Percentiles rank a stretch among this genome's conserved stretches.
phyloP scores from a whole-genome alignment of 2,888 invertebrate genomes.

The Oasisia sp. region DNA sequence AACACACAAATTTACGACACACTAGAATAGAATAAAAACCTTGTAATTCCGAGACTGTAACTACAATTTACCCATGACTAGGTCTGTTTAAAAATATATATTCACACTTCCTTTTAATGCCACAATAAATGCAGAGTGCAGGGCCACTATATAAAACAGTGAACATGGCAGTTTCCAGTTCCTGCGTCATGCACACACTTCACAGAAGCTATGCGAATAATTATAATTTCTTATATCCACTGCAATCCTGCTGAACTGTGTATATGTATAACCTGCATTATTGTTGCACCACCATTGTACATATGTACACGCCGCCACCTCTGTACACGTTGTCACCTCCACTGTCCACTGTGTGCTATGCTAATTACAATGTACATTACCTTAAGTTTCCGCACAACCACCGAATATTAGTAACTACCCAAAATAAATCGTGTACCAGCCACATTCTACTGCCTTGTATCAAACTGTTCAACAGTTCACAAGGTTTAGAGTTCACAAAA shows the following conservation, averaged over 20 bases:
- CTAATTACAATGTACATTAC: not conserved
- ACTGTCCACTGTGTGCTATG: not conserved
- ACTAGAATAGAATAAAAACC: too few species aligned
- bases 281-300: not conserved
- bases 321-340: not conserved
- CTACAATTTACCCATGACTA: not conserved
- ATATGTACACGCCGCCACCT: not conserved
- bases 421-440: not conserved
- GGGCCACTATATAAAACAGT: not conserved
- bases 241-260: not conserved
- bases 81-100: not conserved
- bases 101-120: not conserved
- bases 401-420: not conserved
- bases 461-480: slow-evolving; percentile 7
- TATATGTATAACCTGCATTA: not conserved
- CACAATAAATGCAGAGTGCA: not conserved
- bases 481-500: not conserved
- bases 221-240: not conserved
- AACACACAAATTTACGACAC: too few species aligned
- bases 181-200: not conserved
- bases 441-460: not conserved
- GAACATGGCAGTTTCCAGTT: not conserved
- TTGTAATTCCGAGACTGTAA: not conserved
- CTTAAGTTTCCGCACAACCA: not conserved
- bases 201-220: not conserved